These are phyloP conservation scores for Parauchenoglanis punctatus DNA, from an alignment of 2,797 vertebrate species.

Conservation along the genomic window DNA sequence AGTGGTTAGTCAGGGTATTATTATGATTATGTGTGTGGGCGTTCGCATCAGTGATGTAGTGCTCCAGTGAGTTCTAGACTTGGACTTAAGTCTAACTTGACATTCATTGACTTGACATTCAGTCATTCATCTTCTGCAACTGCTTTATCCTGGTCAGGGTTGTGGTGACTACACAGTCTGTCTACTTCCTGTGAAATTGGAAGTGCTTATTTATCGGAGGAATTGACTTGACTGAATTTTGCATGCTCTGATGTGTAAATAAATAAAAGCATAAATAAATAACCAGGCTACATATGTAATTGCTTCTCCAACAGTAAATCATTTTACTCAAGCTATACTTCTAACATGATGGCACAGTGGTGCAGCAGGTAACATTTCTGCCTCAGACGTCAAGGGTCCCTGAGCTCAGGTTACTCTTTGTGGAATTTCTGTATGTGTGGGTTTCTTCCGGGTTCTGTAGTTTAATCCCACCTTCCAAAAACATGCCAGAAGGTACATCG, in stretches of 20 bases:
- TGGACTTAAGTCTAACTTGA: background rate
- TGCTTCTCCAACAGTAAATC: background rate
- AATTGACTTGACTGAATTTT: background rate
- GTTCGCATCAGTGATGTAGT: conserved; percentile 28
- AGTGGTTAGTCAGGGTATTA: conserved; percentile 22
- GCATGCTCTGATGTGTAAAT: conserved; percentile 1
- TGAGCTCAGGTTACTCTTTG: background rate
- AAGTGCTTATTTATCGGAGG: background rate
- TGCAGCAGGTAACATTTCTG: background rate
- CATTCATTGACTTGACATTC: background rate
- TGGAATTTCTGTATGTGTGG: conserved; percentile 11
- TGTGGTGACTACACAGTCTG: background rate
- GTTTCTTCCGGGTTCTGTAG: background rate
- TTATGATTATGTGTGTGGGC: conserved; percentile 18
- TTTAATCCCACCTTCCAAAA: background rate
- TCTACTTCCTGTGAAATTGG: background rate
- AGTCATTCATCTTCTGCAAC: background rate
- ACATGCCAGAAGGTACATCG: background rate
- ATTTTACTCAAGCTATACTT: background rate
- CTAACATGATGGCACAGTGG: background rate
- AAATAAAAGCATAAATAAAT: background rate
- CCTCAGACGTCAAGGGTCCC: no score
- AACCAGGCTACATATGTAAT: background rate
- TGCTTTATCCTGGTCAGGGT: background rate
- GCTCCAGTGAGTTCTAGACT: background rate